Base-by-base conservation (phyloP, 2,113 vertebrate genomes). In the Orthonyx spaldingii region DNA sequence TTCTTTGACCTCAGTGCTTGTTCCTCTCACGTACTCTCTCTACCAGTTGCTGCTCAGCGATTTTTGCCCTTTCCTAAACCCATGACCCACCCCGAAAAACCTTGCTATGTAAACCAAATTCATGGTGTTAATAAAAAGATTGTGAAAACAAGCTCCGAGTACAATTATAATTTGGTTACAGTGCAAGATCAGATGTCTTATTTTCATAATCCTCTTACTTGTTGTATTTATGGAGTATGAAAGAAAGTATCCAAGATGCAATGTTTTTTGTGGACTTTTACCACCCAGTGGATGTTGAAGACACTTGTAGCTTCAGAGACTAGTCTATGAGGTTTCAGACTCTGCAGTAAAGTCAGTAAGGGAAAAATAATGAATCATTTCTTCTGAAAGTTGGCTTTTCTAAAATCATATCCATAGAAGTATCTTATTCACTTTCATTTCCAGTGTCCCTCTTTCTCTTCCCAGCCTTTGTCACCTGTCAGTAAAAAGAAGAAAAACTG, bases 31-130 rank as follows among this genome's bases (percentile, higher is more conserved):
- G 7, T 21, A 16, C 42, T 50, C 13, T 76, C 11, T 46, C 24
- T 39, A 30, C 6, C 20, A 72, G 41, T 1, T 72, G 21, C 9
- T 61, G 17, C 41, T 56, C 13, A 44, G 26, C 0, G 0, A 7
- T 77, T 86, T 78, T 78, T 63, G 35, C 19, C n/a, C 26, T 42
- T 50, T 72, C 28, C 65, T 57, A 19, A 83, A 39, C 42, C 16
- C 0, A 0, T 35, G 7, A 26, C 70, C 22, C 16, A 22, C 2
- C 11, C 11, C 9, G 6, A 4, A 32, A 71, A 28, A 49, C 3
- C 7, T 17, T 55, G 4, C 15, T 9, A 6, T 26, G 18, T n/a
- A 65, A 46, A 65, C 21, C 0, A 4, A 65, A 64, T 65, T 50
- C 3, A 23, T 82, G 3, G 57, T 39, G 23, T 24, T 52, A 42